phyloP scores from a whole-genome alignment of 2,113 vertebrate species.

The Pithys albifrons region DNA sequence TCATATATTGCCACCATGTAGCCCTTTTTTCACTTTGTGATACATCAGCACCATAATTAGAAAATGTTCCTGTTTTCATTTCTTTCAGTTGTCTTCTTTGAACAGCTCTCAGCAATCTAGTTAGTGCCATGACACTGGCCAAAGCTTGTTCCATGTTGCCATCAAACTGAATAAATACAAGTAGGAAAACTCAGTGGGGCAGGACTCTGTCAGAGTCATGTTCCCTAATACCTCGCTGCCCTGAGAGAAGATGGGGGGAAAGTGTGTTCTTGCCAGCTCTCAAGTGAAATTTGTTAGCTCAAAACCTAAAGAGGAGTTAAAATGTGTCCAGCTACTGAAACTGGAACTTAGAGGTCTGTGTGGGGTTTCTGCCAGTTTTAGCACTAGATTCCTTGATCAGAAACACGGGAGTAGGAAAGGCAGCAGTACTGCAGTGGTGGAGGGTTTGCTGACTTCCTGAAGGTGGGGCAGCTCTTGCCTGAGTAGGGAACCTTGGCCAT shows the following conservation, averaged over 20 bases:
- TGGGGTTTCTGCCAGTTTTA: background rate
- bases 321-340: background rate
- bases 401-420: background rate
- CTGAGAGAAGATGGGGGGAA: background rate
- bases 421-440: background rate
- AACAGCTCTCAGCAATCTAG: background rate
- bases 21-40: background rate
- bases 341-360: background rate
- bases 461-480: background rate
- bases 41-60: background rate
- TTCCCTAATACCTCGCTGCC: background rate
- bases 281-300: background rate
- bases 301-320: background rate
- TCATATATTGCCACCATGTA: background rate
- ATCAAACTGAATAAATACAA: background rate
- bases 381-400: background rate
- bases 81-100: background rate
- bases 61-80: background rate
- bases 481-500: background rate
- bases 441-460: background rate
- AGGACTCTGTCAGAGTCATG: background rate
- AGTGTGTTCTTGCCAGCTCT: background rate
- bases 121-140: background rate
- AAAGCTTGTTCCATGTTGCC: background rate
- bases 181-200: background rate